Evolutionary conservation across 2,888 invertebrate genomes (phyloP).

Genomic region (Nephrotoma appendiculata): DNA sequence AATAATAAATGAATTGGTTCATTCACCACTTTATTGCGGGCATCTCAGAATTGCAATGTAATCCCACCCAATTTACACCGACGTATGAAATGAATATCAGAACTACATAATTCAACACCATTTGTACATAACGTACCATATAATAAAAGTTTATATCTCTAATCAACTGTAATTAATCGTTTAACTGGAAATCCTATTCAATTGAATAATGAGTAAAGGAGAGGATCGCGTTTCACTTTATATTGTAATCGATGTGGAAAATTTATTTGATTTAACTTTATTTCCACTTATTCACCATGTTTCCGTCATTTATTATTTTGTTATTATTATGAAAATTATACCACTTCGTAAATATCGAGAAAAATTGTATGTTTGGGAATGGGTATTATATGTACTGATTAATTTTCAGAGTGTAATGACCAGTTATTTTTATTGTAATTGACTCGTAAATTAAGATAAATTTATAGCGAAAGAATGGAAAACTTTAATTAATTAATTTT

Average conservation of each 20-base stretch:
- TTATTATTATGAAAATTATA: neutral
- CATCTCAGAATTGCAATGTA: neutral
- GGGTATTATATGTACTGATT: neutral
- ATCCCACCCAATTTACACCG: neutral
- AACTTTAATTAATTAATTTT: neutral
- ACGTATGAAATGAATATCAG: neutral
- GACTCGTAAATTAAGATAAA: neutral
- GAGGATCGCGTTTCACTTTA: constrained; percentile 1
- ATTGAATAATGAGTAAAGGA: neutral
- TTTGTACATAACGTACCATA: neutral
- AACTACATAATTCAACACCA: neutral
- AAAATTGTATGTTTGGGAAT: neutral
- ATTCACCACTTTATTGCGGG: neutral
- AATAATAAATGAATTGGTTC: too few relatives aligned
- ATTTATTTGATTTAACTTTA: constrained; percentile 2
- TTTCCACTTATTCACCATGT: neutral
- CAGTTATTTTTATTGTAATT: neutral
- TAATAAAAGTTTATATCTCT: neutral
- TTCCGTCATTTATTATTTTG: neutral
- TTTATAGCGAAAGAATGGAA: neutral
- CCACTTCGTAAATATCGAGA: neutral
- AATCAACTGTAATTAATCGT: constrained; percentile 3
- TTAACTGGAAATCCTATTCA: constrained; percentile 1
- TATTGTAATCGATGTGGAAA: constrained; percentile 2
- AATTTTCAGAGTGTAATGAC: neutral